phyloP scores from a whole-genome alignment of 2,888 invertebrate species.

The Helobdella robusta region DNA sequence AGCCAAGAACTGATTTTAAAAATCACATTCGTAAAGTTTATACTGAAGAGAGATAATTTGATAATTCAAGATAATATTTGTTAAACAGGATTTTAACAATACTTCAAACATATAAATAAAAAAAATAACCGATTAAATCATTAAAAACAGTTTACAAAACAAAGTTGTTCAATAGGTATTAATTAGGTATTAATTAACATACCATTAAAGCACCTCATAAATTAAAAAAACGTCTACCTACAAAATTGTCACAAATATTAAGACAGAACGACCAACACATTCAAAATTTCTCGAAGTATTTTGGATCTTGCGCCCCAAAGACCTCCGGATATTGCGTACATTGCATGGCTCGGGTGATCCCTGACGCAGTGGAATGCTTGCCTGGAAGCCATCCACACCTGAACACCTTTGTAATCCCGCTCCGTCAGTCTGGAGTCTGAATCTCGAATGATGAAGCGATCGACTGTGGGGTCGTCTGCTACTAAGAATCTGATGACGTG shows the following conservation, averaged over 20 bases:
- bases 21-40: too few relatives aligned
- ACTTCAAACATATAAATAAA: too few relatives aligned
- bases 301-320: slow-evolving; percentile 34
- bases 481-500: slow-evolving; percentile 34
- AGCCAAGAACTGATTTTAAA: too few relatives aligned
- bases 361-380: slow-evolving; percentile 34
- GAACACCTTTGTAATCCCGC: slow-evolving; percentile 33
- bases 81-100: too few relatives aligned
- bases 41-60: too few relatives aligned
- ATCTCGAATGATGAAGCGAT: slow-evolving; percentile 35
- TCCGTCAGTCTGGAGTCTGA: slow-evolving; percentile 31
- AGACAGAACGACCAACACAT: too few relatives aligned
- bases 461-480: slow-evolving; percentile 34
- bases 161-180: too few relatives aligned
- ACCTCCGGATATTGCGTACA: slow-evolving; percentile 34
- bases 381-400: slow-evolving; percentile 33
- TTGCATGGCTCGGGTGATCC: slow-evolving; percentile 35
- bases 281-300: slow-evolving; percentile 28
- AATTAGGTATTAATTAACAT: slow-evolving; percentile 31
- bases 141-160: too few relatives aligned
- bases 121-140: too few relatives aligned
- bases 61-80: too few relatives aligned
- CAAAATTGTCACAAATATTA: too few relatives aligned
- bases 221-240: too few relatives aligned
- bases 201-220: slow-evolving; percentile 29